These are phyloP conservation scores for Pycnomerus fuliginosus DNA, from an alignment of 2,888 invertebrate species.

Conservation along the genomic window DNA sequence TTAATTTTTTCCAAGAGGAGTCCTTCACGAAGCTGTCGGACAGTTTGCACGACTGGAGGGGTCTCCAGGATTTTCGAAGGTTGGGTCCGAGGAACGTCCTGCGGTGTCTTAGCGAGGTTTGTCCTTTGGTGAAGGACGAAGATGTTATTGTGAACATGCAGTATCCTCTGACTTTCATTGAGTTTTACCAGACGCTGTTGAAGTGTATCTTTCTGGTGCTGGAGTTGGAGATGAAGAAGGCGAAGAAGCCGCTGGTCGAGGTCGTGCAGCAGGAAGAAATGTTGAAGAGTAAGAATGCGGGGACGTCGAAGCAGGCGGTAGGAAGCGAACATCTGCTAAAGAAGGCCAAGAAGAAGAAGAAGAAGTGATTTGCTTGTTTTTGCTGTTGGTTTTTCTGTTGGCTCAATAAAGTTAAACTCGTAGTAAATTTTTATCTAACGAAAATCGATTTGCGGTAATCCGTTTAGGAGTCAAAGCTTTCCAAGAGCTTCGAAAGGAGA, in stretches of 20 bases:
- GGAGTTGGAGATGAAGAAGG: slow-evolving; percentile 10
- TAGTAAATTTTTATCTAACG: too few species aligned
- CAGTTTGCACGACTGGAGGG: slow-evolving; percentile 7
- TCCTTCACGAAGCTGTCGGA: not conserved
- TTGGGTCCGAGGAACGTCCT: slow-evolving; percentile 43
- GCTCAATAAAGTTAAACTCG: too few species aligned
- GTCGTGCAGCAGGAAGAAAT: not conserved
- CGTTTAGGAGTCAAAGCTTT: too few species aligned
- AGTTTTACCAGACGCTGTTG: slow-evolving; percentile 62
- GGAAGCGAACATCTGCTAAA: too few species aligned
- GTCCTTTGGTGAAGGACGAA: slow-evolving; percentile 53
- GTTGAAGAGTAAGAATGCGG: too few species aligned
- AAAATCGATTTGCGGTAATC: too few species aligned
- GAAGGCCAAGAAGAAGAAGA: too few species aligned
- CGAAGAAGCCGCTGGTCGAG: slow-evolving; percentile 1
- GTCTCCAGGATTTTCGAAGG: slow-evolving; percentile 39
- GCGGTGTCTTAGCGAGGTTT: slow-evolving; percentile 47
- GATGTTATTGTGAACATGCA: slow-evolving; percentile 54
- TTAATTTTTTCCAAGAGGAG: slow-evolving; percentile 1
- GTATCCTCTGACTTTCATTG: slow-evolving; percentile 59
- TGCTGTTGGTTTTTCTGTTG: too few species aligned
- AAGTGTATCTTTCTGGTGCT: slow-evolving; percentile 38
- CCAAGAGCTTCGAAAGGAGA: too few species aligned
- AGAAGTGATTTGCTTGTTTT: too few species aligned
- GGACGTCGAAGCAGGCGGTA: too few species aligned